Evolutionary conservation across 2,113 vertebrate species (phyloP).

Genomic region (Chrysochloris asiatica): DNA sequence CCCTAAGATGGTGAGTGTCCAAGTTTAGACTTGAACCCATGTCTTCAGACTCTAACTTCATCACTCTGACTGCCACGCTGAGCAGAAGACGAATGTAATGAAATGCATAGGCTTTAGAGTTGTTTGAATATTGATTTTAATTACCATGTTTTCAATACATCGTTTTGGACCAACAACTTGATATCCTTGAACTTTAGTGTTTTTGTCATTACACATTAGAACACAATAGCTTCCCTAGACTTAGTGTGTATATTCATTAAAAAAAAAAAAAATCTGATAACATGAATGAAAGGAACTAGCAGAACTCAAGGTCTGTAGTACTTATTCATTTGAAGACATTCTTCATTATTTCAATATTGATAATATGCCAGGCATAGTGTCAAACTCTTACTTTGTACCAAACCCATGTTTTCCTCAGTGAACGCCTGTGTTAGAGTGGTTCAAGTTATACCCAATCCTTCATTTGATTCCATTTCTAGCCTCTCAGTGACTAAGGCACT

Average conservation of each 20-base stretch:
- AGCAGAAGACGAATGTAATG: accelerated
- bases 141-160: accelerated
- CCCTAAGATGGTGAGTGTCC: neutral
- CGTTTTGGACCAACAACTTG: neutral
- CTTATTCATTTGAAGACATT: neutral
- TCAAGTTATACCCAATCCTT: neutral
- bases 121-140: neutral
- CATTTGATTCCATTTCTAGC: neutral
- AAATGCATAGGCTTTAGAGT: neutral
- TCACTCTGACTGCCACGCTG: neutral
- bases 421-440: neutral
- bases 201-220: neutral
- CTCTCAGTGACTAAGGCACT: neutral
- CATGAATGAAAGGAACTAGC: too few relatives aligned
- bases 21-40: neutral
- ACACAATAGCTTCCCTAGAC: neutral
- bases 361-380: neutral
- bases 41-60: neutral
- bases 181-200: neutral
- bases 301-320: neutral
- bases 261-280: neutral
- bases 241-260: neutral
- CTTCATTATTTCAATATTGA: neutral
- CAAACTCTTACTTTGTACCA: neutral
- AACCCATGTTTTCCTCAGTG: neutral